Conservation (phyloP, 2,888 invertebrate species). For the Apamea anceps region DNA sequence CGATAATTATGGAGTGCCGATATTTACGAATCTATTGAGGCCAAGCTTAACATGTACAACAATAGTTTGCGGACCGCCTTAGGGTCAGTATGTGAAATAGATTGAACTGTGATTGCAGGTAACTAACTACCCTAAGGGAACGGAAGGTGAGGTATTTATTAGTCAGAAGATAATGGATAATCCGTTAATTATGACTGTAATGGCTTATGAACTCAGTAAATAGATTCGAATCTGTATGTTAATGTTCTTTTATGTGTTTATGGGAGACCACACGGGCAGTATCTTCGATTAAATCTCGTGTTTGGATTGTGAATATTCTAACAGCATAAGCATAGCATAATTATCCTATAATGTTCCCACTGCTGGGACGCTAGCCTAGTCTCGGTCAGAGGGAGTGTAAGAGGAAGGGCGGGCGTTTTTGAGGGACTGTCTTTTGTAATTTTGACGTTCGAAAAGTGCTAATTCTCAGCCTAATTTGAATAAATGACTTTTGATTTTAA, state of each 20-base stretch:
- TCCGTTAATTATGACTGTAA: conserved; percentile 40
- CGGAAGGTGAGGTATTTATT: conserved; percentile 47
- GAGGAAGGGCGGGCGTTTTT: too few relatives aligned
- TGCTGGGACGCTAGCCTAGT: background rate
- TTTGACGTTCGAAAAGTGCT: too few relatives aligned
- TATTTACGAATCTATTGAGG: conserved; percentile 64
- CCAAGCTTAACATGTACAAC: conserved; percentile 51
- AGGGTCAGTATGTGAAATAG: conserved; percentile 43
- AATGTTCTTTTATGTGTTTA: conserved; percentile 37
- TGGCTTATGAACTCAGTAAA: conserved; percentile 32
- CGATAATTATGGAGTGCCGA: conserved; percentile 62
- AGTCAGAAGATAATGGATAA: conserved; percentile 40
- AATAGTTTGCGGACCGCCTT: conserved; percentile 58
- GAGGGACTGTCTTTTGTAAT: too few relatives aligned
- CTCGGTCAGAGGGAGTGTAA: background rate
- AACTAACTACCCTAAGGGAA: conserved; percentile 50
- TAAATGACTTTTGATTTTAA: background rate
- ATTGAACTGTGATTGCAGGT: conserved; percentile 39
- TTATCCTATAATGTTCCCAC: background rate
- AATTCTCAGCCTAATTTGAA: too few relatives aligned
- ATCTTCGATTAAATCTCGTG: background rate
- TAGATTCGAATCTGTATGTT: conserved; percentile 46
- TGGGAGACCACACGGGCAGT: conserved; percentile 51
- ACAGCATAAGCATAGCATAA: background rate
- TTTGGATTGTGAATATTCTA: background rate